Percentiles rank a stretch among this genome's conserved stretches.
These are phyloP conservation scores for Clarias fuscus DNA, from an alignment of 2,797 vertebrate species.

Conservation along the genomic window DNA sequence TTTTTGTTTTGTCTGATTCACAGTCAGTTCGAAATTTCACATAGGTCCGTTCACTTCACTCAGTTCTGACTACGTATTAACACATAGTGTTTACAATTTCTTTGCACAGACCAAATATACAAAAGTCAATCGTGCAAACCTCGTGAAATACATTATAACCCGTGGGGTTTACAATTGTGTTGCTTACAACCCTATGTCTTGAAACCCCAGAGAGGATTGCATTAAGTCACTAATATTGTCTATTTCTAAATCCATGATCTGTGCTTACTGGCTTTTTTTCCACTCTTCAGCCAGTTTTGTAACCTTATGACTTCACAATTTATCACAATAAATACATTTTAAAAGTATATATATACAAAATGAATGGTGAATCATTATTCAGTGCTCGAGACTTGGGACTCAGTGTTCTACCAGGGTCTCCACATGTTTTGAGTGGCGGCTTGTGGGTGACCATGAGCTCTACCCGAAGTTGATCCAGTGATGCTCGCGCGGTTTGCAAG, in stretches of 20 bases:
- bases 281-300: neutral
- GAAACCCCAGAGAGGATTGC: conserved; percentile 81
- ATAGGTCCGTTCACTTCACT: conserved; percentile 26
- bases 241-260: conserved; percentile 64
- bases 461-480: neutral
- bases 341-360: neutral
- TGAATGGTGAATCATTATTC: conserved; percentile 20
- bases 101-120: conserved; percentile 81
- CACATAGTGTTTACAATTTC: conserved; percentile 80
- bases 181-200: conserved; percentile 74
- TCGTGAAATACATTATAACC: conserved; percentile 73
- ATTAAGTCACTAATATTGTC: conserved; percentile 63
- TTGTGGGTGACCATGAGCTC: conserved; percentile 13
- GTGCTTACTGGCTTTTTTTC: conserved; percentile 54
- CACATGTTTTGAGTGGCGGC: conserved; percentile 50
- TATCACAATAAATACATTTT: neutral
- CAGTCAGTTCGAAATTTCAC: conserved; percentile 16
- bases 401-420: conserved; percentile 62
- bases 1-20: conserved; percentile 23
- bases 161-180: conserved; percentile 81
- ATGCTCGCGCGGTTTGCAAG: conserved; percentile 2
- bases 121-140: conserved; percentile 80
- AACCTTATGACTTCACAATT: neutral
- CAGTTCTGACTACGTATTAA: conserved; percentile 58
- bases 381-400: neutral